These are phyloP conservation scores for Ianthella basta DNA, from an alignment of 37 sponge, comb jelly and placozoan species.

Conservation along the genomic window DNA sequence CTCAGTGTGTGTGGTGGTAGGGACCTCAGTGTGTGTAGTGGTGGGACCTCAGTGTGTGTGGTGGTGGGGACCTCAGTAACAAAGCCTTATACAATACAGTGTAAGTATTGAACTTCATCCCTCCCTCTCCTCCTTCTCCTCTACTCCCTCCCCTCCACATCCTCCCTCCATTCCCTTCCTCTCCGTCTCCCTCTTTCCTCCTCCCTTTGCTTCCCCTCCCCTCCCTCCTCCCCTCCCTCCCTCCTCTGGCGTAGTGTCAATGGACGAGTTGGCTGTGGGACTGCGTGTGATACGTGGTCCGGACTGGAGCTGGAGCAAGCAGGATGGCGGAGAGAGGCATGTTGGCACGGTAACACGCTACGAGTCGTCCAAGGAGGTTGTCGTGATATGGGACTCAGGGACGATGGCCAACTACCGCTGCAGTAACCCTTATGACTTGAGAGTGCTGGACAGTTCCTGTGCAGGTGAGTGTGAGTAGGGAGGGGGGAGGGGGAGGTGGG, in stretches of 20 bases:
- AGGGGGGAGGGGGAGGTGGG: not conserved
- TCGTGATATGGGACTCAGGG: conserved; percentile 86
- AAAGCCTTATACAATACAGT: no score
- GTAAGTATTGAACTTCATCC: no score
- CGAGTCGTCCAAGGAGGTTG: conserved; percentile 66
- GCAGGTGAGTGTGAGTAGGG: conserved; percentile 53
- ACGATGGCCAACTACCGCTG: conserved; percentile 81
- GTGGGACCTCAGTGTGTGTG: no score
- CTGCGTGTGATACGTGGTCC: conserved; percentile 82
- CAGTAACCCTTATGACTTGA: conserved; percentile 57
- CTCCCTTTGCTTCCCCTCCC: no score
- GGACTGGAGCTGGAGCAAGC: conserved; percentile 89
- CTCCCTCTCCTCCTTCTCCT: no score
- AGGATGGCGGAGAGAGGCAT: conserved; percentile 86
- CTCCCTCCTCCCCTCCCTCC: no score
- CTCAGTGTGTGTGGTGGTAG: no score
- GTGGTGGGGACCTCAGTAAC: no score
- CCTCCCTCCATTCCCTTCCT: no score
- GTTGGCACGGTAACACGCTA: conserved; percentile 75
- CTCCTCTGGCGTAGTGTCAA: not conserved
- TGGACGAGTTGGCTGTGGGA: conserved; percentile 60
- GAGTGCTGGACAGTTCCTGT: conserved; percentile 69
- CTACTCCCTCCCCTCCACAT: no score
- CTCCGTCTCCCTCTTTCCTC: no score
- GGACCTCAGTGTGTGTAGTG: no score